phyloP scores from a whole-genome alignment of 2,797 vertebrate species.

The Sebastes vulpes region DNA sequence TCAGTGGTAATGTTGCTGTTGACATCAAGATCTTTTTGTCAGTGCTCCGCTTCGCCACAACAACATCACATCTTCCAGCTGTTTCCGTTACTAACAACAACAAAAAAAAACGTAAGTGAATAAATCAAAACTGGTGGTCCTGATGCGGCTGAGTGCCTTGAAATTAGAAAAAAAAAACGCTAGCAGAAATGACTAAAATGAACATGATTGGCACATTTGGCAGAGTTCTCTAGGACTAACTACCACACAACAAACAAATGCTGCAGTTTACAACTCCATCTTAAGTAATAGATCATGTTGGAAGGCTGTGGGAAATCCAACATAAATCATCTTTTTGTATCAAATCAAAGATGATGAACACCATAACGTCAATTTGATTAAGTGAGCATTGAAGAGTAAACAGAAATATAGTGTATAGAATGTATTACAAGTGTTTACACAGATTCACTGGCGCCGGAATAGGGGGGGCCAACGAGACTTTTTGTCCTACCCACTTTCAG shows the following conservation, averaged over 20 bases:
- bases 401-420: background rate
- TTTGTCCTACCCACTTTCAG: background rate
- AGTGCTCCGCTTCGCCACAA: background rate
- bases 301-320: background rate
- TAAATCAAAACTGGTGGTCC: background rate
- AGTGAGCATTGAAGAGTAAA: background rate
- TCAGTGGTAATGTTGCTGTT: background rate
- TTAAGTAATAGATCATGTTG: background rate
- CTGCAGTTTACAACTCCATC: background rate
- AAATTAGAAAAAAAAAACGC: background rate
- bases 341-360: background rate
- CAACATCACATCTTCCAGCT: conserved; percentile 7
- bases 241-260: background rate
- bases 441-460: background rate
- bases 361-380: background rate
- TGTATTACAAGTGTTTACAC: background rate
- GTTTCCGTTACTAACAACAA: background rate
- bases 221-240: background rate
- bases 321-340: background rate
- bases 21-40: conserved; percentile 3
- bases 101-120: background rate
- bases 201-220: conserved; percentile 4
- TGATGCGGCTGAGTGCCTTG: background rate
- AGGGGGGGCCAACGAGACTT: background rate
- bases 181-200: background rate